Percentiles rank a stretch among this genome's conserved stretches.
Evolutionary conservation across 2,888 invertebrate species (phyloP).

Genomic region (Mythimna ferrago): DNA sequence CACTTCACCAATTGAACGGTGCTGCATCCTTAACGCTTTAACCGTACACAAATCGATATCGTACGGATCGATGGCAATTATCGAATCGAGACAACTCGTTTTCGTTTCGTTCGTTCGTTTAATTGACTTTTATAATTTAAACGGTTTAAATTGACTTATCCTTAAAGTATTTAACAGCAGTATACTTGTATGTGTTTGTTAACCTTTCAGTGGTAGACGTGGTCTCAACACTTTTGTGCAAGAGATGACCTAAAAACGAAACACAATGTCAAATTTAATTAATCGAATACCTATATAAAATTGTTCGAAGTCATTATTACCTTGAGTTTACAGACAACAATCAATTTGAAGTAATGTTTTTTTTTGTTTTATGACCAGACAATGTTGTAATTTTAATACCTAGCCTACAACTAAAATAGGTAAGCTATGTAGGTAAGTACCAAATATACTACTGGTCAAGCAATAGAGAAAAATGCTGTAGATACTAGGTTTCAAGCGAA

Average conservation of each 20-base stretch:
- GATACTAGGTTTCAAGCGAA: background rate
- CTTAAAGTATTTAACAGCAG: background rate
- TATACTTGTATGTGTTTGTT: background rate
- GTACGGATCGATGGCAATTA: conserved; percentile 68
- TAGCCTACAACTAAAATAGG: background rate
- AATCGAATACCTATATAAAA: conserved; percentile 7
- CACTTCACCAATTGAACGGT: conserved; percentile 74
- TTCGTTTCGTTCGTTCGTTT: too few species aligned
- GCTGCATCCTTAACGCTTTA: conserved; percentile 71
- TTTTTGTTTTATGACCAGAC: background rate
- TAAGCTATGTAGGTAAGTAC: background rate
- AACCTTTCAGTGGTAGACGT: conserved; percentile 3
- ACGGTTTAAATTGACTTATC: conserved; percentile 4
- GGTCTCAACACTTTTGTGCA: background rate
- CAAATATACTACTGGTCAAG: background rate
- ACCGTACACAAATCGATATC: conserved; percentile 73
- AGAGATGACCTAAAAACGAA: background rate
- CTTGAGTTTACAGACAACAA: conserved; percentile 39
- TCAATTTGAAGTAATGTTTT: conserved; percentile 7
- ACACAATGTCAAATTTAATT: background rate
- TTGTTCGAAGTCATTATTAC: conserved; percentile 25
- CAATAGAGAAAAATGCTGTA: background rate
- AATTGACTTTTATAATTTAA: conserved; percentile 31
- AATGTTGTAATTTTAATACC: background rate
- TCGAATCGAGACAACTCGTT: conserved; percentile 63